Conservation (phyloP, 2,797 vertebrate species). For the Florisuga fusca region DNA sequence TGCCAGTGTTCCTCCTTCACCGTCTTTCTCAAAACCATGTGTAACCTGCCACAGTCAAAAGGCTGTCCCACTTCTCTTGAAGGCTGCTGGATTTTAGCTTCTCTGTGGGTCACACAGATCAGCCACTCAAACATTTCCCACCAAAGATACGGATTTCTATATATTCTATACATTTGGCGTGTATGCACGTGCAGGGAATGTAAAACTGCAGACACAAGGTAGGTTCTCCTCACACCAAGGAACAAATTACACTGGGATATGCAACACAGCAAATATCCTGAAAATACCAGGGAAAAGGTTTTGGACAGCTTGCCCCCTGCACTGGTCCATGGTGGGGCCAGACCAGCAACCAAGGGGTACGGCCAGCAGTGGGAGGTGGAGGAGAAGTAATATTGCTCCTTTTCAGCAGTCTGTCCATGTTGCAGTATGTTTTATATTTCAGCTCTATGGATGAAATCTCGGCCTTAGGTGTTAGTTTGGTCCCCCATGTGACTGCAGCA, state of each 20-base stretch:
- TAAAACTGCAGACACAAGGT: neutral
- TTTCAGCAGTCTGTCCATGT: neutral
- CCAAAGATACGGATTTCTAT: neutral
- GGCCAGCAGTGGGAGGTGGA: neutral
- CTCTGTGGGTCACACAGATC: neutral
- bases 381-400: neutral
- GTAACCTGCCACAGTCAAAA: neutral
- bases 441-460: neutral
- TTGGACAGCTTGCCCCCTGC: neutral
- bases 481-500: fast-evolving
- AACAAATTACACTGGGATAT: neutral
- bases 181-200: fast-evolving
- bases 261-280: neutral
- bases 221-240: fast-evolving
- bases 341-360: neutral
- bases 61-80: neutral
- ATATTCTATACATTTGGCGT: too few relatives aligned
- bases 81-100: neutral
- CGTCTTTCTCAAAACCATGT: fast-evolving
- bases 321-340: neutral
- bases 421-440: neutral
- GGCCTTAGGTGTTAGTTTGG: neutral
- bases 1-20: neutral
- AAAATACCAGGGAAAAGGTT: neutral
- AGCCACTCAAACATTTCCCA: neutral